Conservation (phyloP, 1,140 invertebrate genomes). For the Trachymyrmex cornetzi region DNA sequence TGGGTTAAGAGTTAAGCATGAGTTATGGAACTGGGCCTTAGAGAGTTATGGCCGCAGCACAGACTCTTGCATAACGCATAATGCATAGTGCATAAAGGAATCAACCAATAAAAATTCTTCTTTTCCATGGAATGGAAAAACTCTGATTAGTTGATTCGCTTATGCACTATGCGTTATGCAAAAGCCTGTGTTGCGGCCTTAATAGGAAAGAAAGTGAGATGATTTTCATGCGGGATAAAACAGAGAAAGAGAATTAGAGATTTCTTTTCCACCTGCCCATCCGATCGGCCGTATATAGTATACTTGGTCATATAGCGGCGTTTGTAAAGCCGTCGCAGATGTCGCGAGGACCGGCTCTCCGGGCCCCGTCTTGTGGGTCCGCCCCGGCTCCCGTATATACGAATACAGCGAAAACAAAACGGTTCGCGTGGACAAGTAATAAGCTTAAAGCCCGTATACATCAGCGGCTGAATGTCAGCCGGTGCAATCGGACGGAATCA, state of each 20-base stretch:
- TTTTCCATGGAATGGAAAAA: no score
- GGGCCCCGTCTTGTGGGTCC: neutral
- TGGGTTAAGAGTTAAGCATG: no score
- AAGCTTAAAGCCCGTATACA: conserved; percentile 45
- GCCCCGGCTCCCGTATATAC: neutral
- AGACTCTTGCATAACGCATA: no score
- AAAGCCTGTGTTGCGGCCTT: no score
- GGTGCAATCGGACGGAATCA: conserved; percentile 58
- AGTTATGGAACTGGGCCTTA: no score
- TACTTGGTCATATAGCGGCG: neutral
- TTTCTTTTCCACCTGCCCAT: conserved; percentile 19
- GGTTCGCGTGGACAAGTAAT: conserved; percentile 55
- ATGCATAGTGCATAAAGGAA: no score
- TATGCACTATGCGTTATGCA: no score
- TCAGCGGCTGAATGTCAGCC: conserved; percentile 53
- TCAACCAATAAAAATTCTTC: no score
- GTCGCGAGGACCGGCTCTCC: conserved; percentile 37
- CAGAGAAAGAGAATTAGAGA: conserved; percentile 5
- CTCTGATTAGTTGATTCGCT: no score
- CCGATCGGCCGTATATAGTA: conserved; percentile 2
- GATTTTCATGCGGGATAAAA: conserved; percentile 7
- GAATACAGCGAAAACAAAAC: conserved; percentile 36
- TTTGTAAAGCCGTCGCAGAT: conserved; percentile 38
- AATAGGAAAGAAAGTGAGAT: neutral
- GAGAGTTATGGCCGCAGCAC: no score